Conservation (phyloP, 2,113 vertebrate genomes). For the Megaleporinus macrocephalus region DNA sequence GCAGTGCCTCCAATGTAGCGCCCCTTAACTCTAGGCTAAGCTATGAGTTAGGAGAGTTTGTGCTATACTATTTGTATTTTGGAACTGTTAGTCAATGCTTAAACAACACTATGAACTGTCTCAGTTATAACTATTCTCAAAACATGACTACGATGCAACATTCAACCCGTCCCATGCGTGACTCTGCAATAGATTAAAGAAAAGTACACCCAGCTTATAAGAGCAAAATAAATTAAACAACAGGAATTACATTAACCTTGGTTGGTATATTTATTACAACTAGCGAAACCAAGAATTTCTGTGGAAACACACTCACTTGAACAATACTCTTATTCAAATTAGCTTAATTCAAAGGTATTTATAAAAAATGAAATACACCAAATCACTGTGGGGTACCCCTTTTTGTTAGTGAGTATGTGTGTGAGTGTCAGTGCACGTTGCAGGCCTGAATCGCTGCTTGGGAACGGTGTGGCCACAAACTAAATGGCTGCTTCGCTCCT, state of each 20-base stretch:
- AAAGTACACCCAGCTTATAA: no score
- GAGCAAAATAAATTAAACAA: no score
- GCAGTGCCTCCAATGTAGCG: constrained; percentile 26
- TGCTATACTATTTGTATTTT: not conserved
- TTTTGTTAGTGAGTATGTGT: not conserved
- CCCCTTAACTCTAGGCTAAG: no score
- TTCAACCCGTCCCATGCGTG: no score
- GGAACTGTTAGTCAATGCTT: not conserved
- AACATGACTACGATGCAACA: no score
- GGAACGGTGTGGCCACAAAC: not conserved
- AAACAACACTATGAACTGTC: not conserved
- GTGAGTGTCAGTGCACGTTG: not conserved
- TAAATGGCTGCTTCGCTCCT: no score
- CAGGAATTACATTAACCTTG: no score
- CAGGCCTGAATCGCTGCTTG: not conserved
- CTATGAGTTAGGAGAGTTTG: no score
- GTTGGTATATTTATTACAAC: no score
- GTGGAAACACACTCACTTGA: not conserved
- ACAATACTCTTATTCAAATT: no score
- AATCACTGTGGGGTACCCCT: not conserved
- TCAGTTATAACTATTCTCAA: no score
- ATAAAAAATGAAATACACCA: not conserved
- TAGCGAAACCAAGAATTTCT: not conserved
- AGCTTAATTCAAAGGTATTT: not conserved
- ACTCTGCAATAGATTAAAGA: no score